A percentile compares a stretch with the other conserved stretches of the same genome.
These are phyloP conservation scores for Perithous albicinctus DNA, from an alignment of 2,888 invertebrate species.

Conservation along the genomic window DNA sequence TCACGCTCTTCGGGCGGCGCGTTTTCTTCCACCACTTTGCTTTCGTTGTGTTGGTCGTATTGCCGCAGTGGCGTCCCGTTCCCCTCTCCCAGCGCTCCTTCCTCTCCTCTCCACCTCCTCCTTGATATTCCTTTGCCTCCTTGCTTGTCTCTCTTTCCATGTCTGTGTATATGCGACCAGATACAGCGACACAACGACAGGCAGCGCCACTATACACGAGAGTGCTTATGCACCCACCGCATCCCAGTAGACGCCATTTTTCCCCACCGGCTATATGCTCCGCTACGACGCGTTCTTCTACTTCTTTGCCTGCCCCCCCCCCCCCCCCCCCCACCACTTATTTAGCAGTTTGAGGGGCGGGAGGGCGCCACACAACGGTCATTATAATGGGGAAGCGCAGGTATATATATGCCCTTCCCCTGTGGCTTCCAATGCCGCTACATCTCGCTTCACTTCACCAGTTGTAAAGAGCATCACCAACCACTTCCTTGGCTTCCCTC, in stretches of 20 bases:
- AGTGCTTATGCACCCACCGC: conserved; percentile 59
- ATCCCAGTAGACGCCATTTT: conserved; percentile 50
- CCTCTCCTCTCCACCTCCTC: conserved; percentile 13
- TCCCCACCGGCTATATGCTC: conserved; percentile 44
- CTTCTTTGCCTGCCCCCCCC: background rate
- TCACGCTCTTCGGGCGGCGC: conserved; percentile 53
- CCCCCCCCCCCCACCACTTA: conserved; percentile 23
- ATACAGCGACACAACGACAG: conserved; percentile 25
- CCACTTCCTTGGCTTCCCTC: conserved; percentile 13
- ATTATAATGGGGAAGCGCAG: conserved; percentile 44
- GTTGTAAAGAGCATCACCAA: conserved; percentile 3
- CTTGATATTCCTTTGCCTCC: conserved; percentile 32
- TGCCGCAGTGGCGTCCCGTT: conserved; percentile 12
- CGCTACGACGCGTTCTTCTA: conserved; percentile 45
- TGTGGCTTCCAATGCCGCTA: conserved; percentile 17
- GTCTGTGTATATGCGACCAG: conserved; percentile 16
- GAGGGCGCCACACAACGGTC: conserved; percentile 41
- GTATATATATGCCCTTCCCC: conserved; percentile 20
- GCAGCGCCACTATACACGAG: conserved; percentile 23
- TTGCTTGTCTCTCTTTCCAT: conserved; percentile 36
- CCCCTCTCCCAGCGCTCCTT: background rate
- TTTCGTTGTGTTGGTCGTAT: conserved; percentile 8
- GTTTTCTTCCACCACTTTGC: conserved; percentile 55
- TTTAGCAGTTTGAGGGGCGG: conserved; percentile 7
- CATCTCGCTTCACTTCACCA: conserved; percentile 27